A percentile compares a stretch with the other conserved stretches of the same genome.
Evolutionary conservation across 37 sponge, comb jelly and placozoan genomes (phyloP).

Genomic region (Lycopodina hypogea): DNA sequence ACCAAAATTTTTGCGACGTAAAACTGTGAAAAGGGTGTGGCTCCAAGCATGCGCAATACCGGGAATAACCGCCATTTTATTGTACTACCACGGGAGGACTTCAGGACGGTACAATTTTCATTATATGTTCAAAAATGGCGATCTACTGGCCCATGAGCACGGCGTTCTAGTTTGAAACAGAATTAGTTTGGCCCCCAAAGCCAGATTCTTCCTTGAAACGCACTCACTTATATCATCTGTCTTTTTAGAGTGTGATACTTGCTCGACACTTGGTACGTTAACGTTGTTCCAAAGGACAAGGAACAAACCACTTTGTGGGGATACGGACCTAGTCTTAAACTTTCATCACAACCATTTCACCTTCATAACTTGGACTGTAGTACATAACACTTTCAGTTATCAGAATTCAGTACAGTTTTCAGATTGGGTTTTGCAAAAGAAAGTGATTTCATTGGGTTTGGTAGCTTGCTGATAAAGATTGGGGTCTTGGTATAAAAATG

Average conservation of each 20-base stretch:
- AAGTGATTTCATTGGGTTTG: no score
- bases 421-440: no score
- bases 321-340: neutral
- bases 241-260: no score
- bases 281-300: no score
- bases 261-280: no score
- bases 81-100: no score
- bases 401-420: neutral
- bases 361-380: neutral
- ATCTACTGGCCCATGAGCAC: neutral
- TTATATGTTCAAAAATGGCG: conserved; percentile 1
- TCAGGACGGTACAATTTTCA: no score
- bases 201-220: conserved; percentile 9
- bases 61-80: neutral
- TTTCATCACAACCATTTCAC: neutral
- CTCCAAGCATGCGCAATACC: neutral
- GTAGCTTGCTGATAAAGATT: no score
- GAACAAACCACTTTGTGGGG: no score
- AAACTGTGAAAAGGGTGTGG: neutral
- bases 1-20: no score
- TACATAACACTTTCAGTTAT: neutral
- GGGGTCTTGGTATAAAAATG: neutral
- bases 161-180: conserved; percentile 8
- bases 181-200: neutral
- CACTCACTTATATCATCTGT: conserved; percentile 9